Percentiles rank a stretch among this genome's conserved stretches.
Evolutionary conservation across 2,797 vertebrate genomes (phyloP).

Genomic region (Rhinogobio ventralis): DNA sequence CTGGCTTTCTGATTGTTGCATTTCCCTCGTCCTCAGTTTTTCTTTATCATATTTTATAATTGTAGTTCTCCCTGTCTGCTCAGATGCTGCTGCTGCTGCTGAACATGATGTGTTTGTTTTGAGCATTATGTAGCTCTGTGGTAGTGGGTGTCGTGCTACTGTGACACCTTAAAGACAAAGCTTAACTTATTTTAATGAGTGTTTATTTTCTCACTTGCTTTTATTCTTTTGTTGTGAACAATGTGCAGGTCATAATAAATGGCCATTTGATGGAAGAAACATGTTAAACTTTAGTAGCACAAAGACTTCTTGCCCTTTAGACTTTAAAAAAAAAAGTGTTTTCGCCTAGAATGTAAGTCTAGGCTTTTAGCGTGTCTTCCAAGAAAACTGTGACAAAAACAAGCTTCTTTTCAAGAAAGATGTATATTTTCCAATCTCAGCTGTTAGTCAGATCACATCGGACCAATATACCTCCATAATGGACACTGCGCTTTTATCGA

Average conservation of each 20-base stretch:
- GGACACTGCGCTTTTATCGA: constrained; percentile 2
- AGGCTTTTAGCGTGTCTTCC: constrained; percentile 37
- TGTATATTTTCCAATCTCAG: constrained; percentile 16
- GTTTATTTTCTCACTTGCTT: constrained; percentile 26
- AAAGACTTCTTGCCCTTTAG: constrained; percentile 53
- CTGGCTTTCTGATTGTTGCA: not conserved
- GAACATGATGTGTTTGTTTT: constrained; percentile 4
- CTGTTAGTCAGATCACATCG: not conserved
- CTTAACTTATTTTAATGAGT: constrained; percentile 31
- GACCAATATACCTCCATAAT: not conserved
- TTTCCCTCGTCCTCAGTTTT: not conserved
- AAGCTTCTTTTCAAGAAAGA: constrained; percentile 22
- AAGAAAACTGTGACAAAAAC: not conserved
- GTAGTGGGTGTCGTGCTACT: not conserved
- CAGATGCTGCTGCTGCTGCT: not conserved
- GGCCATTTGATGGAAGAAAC: constrained; percentile 3
- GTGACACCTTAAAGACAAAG: constrained; percentile 17
- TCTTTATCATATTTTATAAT: constrained; percentile 1
- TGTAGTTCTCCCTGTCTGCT: constrained; percentile 5
- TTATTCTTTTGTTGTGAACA: constrained; percentile 20
- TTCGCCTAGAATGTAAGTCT: constrained; percentile 29
- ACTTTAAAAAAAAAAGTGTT: constrained; percentile 34
- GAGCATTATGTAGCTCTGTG: not conserved
- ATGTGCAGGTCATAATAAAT: constrained; percentile 22
- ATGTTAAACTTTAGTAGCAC: not conserved